Conservation (phyloP, 2,888 invertebrate species). For the Rosalia funebris region DNA sequence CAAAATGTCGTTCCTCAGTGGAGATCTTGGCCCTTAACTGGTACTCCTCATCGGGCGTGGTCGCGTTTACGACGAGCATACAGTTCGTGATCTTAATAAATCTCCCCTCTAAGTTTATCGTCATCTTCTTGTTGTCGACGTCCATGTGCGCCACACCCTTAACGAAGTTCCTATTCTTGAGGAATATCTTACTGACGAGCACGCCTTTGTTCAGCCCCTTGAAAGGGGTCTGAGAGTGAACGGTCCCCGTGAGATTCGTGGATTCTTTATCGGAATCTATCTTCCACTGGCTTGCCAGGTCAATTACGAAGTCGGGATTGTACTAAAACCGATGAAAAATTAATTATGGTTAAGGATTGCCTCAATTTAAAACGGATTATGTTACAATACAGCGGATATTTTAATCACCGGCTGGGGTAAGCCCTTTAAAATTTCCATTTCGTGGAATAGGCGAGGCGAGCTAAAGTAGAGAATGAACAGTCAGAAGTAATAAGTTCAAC, state of each 20-base stretch:
- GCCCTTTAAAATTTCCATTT: too few species aligned
- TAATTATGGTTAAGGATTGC: neutral
- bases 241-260: constrained; percentile 74
- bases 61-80: constrained; percentile 79
- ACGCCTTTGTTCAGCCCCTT: constrained; percentile 76
- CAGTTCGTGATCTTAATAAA: constrained; percentile 76
- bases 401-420: too few species aligned
- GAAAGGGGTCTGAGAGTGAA: constrained; percentile 75
- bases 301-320: constrained; percentile 74
- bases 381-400: too few species aligned
- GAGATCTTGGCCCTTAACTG: constrained; percentile 78
- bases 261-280: constrained; percentile 67
- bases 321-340: constrained; percentile 65
- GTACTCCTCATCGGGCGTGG: constrained; percentile 77
- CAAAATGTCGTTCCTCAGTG: constrained; percentile 75
- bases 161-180: constrained; percentile 73
- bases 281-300: constrained; percentile 78
- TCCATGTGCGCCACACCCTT: constrained; percentile 77
- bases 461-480: too few species aligned
- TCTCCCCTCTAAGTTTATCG: constrained; percentile 72
- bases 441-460: too few species aligned
- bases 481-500: too few species aligned
- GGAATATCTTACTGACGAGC: constrained; percentile 73
- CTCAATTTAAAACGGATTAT: neutral
- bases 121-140: constrained; percentile 76